Base-by-base conservation (phyloP, 2,113 vertebrate species). In the Bos taurus region DNA sequence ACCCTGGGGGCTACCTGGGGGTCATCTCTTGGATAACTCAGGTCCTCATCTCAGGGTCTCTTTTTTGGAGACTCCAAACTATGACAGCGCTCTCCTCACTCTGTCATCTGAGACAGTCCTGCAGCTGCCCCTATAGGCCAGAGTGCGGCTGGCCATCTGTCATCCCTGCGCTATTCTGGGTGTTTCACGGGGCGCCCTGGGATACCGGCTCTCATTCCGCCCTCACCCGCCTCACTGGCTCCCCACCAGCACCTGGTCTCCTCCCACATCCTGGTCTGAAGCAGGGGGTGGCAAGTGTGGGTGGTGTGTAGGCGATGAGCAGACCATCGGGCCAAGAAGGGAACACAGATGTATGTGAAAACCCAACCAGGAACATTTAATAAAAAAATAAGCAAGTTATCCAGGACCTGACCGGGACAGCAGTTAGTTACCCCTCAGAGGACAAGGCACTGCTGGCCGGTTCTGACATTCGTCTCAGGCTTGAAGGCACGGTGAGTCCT, bases 361-460 rank as follows among this genome's bases (percentile, higher is more conserved):
- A 95, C 43, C 96, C 97, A 97, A 94, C 57, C 33, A 94, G 33
- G 19, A 56, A 57, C 23, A n/a, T 97, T 98, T 98, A 98, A 98
- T 98, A 84, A 87, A 97, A 97, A 96, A 83, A 93, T 90, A 95
- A 77, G 93, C 95, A 62, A 80, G 81, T 90, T 92, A 90, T 88
- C 52, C 81, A 62, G 93, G 67, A 86, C 46, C 92, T 6, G 4
- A 78, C n/a, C 36, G 1, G 19, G 86, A 6, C 15, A 89, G 91
- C 91, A 78, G 43, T 57, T 48, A 28, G 59, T 26, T 57, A 28
- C 25, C 77, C 82, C 12, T 17, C 30, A 46, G 36, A 36, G 36
- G 36, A 67, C 1, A 19, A 85, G 23, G 71, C 59, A 36, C 82
- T 0, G 4, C 94, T 17, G 80, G 57, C 67, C 1, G 13, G 85